phyloP scores from a whole-genome alignment of 2,888 invertebrate genomes.

The Drosophila formosana region DNA sequence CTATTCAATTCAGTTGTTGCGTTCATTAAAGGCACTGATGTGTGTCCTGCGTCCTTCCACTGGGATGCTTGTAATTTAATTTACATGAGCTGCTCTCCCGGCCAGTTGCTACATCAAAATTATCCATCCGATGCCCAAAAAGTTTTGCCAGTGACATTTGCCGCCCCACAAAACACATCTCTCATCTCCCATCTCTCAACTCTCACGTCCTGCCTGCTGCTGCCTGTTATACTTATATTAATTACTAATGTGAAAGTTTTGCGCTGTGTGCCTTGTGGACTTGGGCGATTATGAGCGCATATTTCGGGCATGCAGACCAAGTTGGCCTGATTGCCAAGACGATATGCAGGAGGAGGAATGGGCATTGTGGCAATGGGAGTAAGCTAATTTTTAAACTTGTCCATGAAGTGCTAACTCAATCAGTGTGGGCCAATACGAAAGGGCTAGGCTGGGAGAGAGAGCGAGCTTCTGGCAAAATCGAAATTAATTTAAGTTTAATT shows the following conservation, averaged over 20 bases:
- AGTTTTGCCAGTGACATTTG: slow-evolving; percentile 56
- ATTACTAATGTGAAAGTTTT: slow-evolving; percentile 73
- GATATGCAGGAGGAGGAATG: background rate
- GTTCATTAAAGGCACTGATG: slow-evolving; percentile 48
- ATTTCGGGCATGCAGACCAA: slow-evolving; percentile 33
- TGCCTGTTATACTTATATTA: slow-evolving; percentile 51
- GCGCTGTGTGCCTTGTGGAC: slow-evolving; percentile 4
- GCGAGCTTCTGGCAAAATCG: slow-evolving; percentile 47
- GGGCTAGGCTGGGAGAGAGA: slow-evolving; percentile 4
- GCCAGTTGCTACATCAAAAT: slow-evolving; percentile 49
- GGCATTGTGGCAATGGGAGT: slow-evolving; percentile 1
- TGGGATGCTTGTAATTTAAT: slow-evolving; percentile 61
- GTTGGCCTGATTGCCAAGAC: slow-evolving; percentile 29
- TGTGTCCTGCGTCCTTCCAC: slow-evolving; percentile 23
- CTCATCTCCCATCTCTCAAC: background rate
- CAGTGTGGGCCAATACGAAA: slow-evolving; percentile 55
- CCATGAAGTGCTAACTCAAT: slow-evolving; percentile 76
- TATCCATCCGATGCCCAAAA: slow-evolving; percentile 51
- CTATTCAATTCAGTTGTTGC: slow-evolving; percentile 50
- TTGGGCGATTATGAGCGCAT: slow-evolving; percentile 54
- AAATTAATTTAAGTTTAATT: slow-evolving; percentile 74
- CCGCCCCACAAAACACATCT: background rate
- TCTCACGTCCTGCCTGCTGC: slow-evolving; percentile 7
- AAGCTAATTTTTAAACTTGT: slow-evolving; percentile 62
- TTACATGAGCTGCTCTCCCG: slow-evolving; percentile 57